Evolutionary conservation across 2,888 invertebrate genomes (phyloP).

Genomic region (Himalopsyche anomala): DNA sequence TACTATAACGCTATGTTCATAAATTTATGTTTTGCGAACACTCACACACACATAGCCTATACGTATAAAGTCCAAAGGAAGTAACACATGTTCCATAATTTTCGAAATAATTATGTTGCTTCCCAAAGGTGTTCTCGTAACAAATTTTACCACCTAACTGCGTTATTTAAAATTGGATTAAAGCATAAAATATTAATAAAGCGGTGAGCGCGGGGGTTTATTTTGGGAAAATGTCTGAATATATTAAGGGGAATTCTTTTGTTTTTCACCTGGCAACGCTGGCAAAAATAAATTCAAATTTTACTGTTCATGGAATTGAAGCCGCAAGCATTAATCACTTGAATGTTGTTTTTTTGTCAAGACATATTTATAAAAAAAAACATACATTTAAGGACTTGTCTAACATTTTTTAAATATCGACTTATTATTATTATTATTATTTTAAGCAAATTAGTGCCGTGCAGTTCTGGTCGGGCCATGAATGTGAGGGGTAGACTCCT

Average conservation of each 20-base stretch:
- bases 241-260: constrained; percentile 3
- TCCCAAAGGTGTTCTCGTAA: constrained; percentile 1
- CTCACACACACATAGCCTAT: neutral
- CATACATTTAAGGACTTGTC: no score
- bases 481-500: no score
- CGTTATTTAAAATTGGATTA: constrained; percentile 28
- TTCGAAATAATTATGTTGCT: constrained; percentile 16
- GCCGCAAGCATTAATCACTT: no score
- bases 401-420: no score
- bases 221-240: neutral
- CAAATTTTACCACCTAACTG: constrained; percentile 16
- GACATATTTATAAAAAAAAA: no score
- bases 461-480: no score
- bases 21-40: neutral
- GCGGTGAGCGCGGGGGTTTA: neutral
- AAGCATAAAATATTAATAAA: constrained; percentile 7
- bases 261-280: neutral
- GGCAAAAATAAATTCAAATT: neutral
- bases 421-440: no score
- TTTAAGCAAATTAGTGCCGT: no score
- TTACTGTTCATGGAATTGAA: neutral
- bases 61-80: neutral
- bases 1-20: neutral
- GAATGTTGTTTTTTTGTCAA: no score
- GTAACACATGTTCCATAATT: constrained; percentile 31